Percentiles rank a stretch among this genome's conserved stretches.
phyloP scores from a whole-genome alignment of 2,888 invertebrate species.

The Trichacis sp. region DNA sequence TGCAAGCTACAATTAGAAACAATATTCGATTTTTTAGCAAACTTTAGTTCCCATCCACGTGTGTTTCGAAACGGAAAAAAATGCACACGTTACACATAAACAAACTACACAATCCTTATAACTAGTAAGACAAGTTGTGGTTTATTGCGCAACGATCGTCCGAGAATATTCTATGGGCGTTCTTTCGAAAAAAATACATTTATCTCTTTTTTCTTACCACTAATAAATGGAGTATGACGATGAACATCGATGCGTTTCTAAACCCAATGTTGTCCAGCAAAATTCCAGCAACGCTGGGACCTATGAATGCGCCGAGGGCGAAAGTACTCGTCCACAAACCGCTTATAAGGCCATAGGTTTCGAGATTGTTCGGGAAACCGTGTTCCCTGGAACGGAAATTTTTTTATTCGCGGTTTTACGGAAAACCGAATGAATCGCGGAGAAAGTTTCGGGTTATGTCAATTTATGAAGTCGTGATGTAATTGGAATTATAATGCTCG shows the following conservation, averaged over 20 bases:
- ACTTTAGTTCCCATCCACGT: too few species aligned
- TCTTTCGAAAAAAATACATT: neutral
- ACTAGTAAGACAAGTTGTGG: too few species aligned
- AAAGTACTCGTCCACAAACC: conserved; percentile 93
- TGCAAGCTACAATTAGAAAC: neutral
- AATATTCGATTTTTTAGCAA: too few species aligned
- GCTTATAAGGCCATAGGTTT: conserved; percentile 90
- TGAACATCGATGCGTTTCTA: conserved; percentile 77
- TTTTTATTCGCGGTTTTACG: neutral
- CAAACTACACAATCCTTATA: too few species aligned
- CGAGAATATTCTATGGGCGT: too few species aligned
- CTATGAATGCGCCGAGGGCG: conserved; percentile 88
- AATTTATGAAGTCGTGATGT: neutral
- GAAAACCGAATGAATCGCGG: neutral
- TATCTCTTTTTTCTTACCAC: conserved; percentile 71
- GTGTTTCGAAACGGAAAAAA: too few species aligned
- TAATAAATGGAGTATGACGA: conserved; percentile 76
- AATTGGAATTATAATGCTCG: neutral
- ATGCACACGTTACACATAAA: too few species aligned
- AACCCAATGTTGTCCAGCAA: conserved; percentile 82
- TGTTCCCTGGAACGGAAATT: conserved; percentile 71
- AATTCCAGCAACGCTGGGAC: conserved; percentile 82
- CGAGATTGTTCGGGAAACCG: conserved; percentile 86
- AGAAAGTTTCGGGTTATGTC: neutral
- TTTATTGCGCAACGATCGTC: too few species aligned